Percentiles rank a stretch among this genome's conserved stretches.
Conservation (phyloP, 2,113 vertebrate species). For the Zosterops borbonicus region DNA sequence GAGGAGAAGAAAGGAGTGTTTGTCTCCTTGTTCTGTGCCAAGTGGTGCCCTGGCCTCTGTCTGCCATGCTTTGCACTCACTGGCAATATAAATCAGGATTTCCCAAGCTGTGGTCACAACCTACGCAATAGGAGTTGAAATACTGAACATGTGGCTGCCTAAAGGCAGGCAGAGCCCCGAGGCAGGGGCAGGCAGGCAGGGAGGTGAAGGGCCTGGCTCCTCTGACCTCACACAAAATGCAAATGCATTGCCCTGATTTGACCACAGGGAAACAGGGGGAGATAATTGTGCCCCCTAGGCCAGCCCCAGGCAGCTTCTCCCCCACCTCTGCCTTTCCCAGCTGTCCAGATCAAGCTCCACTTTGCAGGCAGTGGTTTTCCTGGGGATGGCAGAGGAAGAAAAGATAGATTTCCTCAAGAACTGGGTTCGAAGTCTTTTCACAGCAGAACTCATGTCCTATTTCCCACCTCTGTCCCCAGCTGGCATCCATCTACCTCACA, state of each 20-base stretch:
- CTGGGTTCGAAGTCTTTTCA: background rate
- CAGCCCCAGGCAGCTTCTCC: background rate
- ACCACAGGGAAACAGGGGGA: background rate
- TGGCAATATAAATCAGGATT: background rate
- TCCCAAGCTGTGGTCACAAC: background rate
- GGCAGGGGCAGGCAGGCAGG: background rate
- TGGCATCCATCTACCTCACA: background rate
- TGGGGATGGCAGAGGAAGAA: background rate
- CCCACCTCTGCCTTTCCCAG: accelerated
- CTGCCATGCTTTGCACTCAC: background rate
- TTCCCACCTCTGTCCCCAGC: background rate
- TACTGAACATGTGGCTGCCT: background rate
- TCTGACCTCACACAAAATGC: background rate
- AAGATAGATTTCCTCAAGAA: background rate
- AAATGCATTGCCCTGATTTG: background rate
- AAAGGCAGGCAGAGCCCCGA: background rate
- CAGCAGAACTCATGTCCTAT: background rate
- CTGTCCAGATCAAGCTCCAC: background rate
- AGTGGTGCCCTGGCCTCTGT: background rate
- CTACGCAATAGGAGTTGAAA: background rate
- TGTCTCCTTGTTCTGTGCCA: background rate
- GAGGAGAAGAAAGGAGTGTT: background rate
- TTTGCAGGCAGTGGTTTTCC: background rate
- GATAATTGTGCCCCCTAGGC: background rate
- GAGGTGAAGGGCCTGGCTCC: background rate